Evolutionary conservation across 2,888 invertebrate genomes (phyloP).

Genomic region (Drosophila tanythrix): DNA sequence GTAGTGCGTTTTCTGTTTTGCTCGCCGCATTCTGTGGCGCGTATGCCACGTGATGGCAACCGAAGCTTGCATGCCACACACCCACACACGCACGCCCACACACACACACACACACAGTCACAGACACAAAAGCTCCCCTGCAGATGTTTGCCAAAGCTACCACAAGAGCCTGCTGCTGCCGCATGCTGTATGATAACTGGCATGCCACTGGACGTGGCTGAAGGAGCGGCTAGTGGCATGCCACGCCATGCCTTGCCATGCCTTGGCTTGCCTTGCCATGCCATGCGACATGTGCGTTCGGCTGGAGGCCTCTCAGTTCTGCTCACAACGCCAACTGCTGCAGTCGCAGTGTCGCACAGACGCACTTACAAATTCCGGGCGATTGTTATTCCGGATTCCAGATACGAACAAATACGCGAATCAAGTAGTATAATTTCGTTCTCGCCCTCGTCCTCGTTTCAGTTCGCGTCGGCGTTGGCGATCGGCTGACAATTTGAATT

Average conservation of each 20-base stretch:
- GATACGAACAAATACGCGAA: conserved; percentile 33
- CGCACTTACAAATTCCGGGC: conserved; percentile 41
- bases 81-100: neutral
- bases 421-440: conserved; percentile 18
- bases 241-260: conserved; percentile 20
- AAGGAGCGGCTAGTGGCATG: conserved; percentile 13
- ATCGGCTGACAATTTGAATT: conserved; percentile 48
- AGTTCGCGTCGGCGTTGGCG: conserved; percentile 14
- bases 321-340: conserved; percentile 73
- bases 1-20: conserved; percentile 62
- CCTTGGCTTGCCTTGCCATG: neutral
- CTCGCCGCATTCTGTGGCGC: conserved; percentile 53
- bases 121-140: conserved; percentile 49
- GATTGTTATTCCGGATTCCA: conserved; percentile 19
- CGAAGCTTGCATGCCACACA: conserved; percentile 59
- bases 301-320: conserved; percentile 60
- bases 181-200: conserved; percentile 68
- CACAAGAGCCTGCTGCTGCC: conserved; percentile 35
- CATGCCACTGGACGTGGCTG: conserved; percentile 6
- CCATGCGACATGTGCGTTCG: conserved; percentile 54
- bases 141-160: conserved; percentile 59
- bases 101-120: neutral
- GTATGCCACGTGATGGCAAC: conserved; percentile 56
- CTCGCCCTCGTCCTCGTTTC: conserved; percentile 30
- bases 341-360: conserved; percentile 64